A percentile compares a stretch with the other conserved stretches of the same genome.
Evolutionary conservation across 2,113 vertebrate genomes (phyloP).

Genomic region (Pleuronectes platessa): DNA sequence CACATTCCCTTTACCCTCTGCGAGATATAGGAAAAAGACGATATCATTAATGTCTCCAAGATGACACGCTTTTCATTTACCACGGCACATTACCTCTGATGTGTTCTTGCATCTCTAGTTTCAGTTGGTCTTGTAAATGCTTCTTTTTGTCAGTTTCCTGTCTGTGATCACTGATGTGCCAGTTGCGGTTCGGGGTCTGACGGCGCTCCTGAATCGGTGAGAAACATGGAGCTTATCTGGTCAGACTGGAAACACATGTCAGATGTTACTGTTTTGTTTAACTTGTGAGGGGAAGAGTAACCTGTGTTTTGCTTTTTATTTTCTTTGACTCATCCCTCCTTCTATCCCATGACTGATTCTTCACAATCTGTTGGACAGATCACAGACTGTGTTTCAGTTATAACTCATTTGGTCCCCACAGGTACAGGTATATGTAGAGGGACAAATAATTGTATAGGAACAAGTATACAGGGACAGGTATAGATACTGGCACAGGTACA

Average conservation of each 20-base stretch:
- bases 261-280: not conserved
- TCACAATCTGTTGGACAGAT: conserved; percentile 74
- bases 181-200: conserved; percentile 1
- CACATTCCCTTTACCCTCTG: conserved; percentile 74
- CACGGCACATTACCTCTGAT: conserved; percentile 71
- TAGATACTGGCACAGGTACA: too few relatives aligned
- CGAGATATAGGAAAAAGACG: conserved; percentile 21
- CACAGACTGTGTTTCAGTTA: not conserved
- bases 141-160: conserved; percentile 43
- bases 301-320: conserved; percentile 61
- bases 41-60: not conserved
- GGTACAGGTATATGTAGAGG: not conserved
- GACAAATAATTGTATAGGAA: too few relatives aligned
- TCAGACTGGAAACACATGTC: not conserved
- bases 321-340: conserved; percentile 62
- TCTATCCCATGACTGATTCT: conserved; percentile 76
- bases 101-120: conserved; percentile 79
- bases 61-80: not conserved
- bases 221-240: not conserved
- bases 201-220: conserved; percentile 32
- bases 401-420: not conserved
- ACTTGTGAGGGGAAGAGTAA: conserved; percentile 20
- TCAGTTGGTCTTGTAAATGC: conserved; percentile 74
- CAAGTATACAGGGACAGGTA: too few relatives aligned
- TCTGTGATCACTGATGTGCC: conserved; percentile 18